phyloP scores from a whole-genome alignment of 1,140 invertebrate genomes.

The Sycobia sp. region DNA sequence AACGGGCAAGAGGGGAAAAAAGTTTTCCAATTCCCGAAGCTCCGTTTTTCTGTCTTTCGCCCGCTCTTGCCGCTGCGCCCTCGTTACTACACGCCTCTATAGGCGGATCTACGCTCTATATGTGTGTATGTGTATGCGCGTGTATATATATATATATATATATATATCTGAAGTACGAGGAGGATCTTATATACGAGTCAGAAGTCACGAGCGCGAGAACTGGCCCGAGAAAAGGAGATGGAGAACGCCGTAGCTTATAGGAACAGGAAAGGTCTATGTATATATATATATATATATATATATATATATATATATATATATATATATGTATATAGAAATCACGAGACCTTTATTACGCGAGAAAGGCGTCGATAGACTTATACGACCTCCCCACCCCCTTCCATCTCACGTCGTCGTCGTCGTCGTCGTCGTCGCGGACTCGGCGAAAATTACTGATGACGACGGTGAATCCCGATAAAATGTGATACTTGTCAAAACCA shows the following conservation, averaged over 20 bases:
- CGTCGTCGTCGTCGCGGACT: background rate
- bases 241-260: too few species aligned
- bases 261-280: too few species aligned
- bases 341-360: constrained; percentile 21
- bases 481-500: constrained; percentile 1
- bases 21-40: constrained; percentile 29
- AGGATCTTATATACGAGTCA: constrained; percentile 3
- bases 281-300: too few species aligned
- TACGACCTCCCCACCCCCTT: too few species aligned
- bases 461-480: background rate
- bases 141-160: background rate
- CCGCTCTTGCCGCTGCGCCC: too few species aligned
- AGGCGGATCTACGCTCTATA: too few species aligned
- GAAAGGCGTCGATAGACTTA: constrained; percentile 18
- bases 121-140: too few species aligned
- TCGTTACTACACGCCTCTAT: too few species aligned
- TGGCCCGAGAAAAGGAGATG: background rate
- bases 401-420: too few species aligned
- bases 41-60: constrained; percentile 5
- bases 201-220: constrained; percentile 1
- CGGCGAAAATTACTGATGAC: constrained; percentile 12
- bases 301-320: too few species aligned
- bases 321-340: too few species aligned
- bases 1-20: background rate
- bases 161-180: background rate